phyloP scores from a whole-genome alignment of 2,888 invertebrate genomes.

The Macroteleia sp. region DNA sequence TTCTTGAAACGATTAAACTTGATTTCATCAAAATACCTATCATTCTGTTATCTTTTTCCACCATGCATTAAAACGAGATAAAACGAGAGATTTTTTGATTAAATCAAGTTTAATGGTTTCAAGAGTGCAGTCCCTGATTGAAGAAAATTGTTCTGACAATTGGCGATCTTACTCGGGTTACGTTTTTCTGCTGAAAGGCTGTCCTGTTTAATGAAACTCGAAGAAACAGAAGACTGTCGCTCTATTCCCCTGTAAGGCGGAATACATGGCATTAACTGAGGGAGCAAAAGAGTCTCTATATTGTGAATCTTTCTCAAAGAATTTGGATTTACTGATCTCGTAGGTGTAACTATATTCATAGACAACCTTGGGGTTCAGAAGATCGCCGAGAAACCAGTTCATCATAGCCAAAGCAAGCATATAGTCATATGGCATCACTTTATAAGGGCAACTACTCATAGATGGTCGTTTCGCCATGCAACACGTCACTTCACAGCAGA shows the following conservation, averaged over 20 bases:
- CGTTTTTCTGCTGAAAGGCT: too few species aligned
- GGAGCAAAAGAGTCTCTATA: background rate
- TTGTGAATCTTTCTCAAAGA: background rate
- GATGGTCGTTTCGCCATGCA: background rate
- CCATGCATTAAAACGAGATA: too few species aligned
- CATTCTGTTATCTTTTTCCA: too few species aligned
- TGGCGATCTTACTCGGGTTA: too few species aligned
- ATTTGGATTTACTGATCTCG: background rate
- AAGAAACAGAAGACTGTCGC: too few species aligned
- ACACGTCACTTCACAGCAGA: background rate
- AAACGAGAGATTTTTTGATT: too few species aligned
- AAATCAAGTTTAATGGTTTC: too few species aligned
- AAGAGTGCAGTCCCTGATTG: too few species aligned
- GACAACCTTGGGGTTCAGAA: background rate
- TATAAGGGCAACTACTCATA: background rate
- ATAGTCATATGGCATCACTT: background rate
- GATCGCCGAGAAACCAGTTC: background rate
- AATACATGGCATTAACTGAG: background rate
- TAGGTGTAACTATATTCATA: background rate
- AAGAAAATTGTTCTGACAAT: too few species aligned
- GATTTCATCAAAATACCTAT: too few species aligned
- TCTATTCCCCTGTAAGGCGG: background rate
- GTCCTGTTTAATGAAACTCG: too few species aligned
- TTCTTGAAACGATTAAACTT: too few species aligned
- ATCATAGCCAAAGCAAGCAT: background rate